phyloP scores from a whole-genome alignment of 2,888 invertebrate genomes.

The Celastrina argiolus region DNA sequence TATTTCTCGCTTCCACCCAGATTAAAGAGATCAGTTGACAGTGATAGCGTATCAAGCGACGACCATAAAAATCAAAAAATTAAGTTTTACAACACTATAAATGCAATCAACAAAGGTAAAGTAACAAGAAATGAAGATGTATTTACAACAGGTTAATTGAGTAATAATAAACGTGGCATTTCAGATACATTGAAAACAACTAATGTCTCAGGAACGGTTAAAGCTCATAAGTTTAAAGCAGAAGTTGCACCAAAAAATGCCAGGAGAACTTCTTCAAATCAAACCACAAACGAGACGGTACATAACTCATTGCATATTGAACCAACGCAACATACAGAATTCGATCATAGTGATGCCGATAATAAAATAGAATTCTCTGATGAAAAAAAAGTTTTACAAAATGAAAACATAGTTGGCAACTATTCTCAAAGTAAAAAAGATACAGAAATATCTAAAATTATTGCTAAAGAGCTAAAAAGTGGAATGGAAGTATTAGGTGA shows the following conservation, averaged over 20 bases:
- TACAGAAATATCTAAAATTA: conserved; percentile 56
- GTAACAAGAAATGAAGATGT: not conserved
- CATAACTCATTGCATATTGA: conserved; percentile 51
- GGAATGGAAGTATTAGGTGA: conserved; percentile 61
- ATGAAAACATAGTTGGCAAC: conserved; percentile 48
- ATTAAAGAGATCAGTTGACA: conserved; percentile 48
- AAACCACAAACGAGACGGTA: conserved; percentile 40
- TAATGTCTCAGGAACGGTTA: conserved; percentile 52
- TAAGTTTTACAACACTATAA: conserved; percentile 50
- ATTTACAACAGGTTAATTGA: not conserved
- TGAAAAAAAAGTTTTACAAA: conserved; percentile 38
- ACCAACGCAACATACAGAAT: conserved; percentile 47
- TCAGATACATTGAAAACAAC: conserved; percentile 54
- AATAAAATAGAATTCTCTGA: conserved; percentile 59
- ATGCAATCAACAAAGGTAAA: conserved; percentile 48
- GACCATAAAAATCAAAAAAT: conserved; percentile 44
- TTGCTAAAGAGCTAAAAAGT: conserved; percentile 59
- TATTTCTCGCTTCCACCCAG: conserved; percentile 36
- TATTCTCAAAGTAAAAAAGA: conserved; percentile 49
- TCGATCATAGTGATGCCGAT: conserved; percentile 50
- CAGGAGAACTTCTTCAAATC: conserved; percentile 41
- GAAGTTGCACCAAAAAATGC: conserved; percentile 37
- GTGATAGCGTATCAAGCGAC: conserved; percentile 39
- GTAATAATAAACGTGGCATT: conserved; percentile 30
- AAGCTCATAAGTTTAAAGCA: conserved; percentile 46